A percentile compares a stretch with the other conserved stretches of the same genome.
These are phyloP conservation scores for Lysandra coridon DNA, from an alignment of 2,888 invertebrate species.

Conservation along the genomic window DNA sequence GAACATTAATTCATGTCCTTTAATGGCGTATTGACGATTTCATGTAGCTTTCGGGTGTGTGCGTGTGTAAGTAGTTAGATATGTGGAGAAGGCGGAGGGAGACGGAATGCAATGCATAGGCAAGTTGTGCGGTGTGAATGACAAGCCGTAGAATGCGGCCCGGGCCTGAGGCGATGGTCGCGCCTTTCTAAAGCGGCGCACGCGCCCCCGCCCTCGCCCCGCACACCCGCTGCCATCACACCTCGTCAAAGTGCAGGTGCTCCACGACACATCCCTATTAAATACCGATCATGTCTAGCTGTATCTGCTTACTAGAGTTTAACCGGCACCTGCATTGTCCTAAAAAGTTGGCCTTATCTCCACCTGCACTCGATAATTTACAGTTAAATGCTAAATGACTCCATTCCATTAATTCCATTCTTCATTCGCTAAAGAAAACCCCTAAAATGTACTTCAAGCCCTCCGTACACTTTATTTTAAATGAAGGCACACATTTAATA, in stretches of 20 bases:
- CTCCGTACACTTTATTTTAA: neutral
- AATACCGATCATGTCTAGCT: slow-evolving; percentile 78
- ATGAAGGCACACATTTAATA: neutral
- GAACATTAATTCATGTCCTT: slow-evolving; percentile 60
- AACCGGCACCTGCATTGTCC: slow-evolving; percentile 75
- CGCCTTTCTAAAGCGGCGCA: slow-evolving; percentile 81
- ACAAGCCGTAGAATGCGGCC: slow-evolving; percentile 81
- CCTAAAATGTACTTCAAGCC: neutral
- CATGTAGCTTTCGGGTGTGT: slow-evolving; percentile 65
- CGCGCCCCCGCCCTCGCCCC: slow-evolving; percentile 57
- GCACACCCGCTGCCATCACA: slow-evolving; percentile 56
- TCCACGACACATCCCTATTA: slow-evolving; percentile 75
- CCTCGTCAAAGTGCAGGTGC: slow-evolving; percentile 73
- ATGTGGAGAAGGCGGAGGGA: slow-evolving; percentile 68
- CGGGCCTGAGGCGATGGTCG: slow-evolving; percentile 79
- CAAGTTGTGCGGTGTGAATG: slow-evolving; percentile 80
- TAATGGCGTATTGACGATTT: slow-evolving; percentile 57
- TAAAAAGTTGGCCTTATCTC: slow-evolving; percentile 67
- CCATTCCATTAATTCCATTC: slow-evolving; percentile 62
- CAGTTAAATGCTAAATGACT: slow-evolving; percentile 56
- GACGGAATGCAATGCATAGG: slow-evolving; percentile 80
- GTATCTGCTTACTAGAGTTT: slow-evolving; percentile 75
- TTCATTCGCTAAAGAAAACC: neutral
- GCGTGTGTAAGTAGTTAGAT: slow-evolving; percentile 58
- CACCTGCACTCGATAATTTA: slow-evolving; percentile 60